Conservation (phyloP, 2,888 invertebrate genomes). For the Doris montereyensis region DNA sequence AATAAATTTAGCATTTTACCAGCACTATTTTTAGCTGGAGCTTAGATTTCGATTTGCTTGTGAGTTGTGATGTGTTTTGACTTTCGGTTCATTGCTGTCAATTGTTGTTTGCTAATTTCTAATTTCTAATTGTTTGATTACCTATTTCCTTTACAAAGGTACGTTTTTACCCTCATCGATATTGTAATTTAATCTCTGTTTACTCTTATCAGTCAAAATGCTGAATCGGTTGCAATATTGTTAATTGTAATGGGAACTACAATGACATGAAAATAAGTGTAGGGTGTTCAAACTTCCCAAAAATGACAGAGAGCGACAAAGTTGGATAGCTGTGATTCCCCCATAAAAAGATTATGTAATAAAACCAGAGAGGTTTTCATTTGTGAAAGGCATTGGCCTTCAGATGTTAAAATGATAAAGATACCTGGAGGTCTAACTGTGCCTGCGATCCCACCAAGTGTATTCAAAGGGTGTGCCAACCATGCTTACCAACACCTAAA, state of each 20-base stretch:
- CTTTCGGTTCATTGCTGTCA: background rate
- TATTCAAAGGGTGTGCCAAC: background rate
- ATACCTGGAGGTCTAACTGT: background rate
- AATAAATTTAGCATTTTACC: too few relatives aligned
- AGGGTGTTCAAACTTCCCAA: conserved; percentile 1
- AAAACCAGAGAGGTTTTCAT: background rate
- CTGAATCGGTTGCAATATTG: background rate
- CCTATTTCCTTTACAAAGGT: background rate
- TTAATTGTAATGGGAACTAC: conserved; percentile 18
- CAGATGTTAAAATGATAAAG: background rate
- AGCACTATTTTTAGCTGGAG: too few relatives aligned
- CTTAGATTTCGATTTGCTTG: background rate
- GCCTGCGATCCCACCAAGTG: background rate
- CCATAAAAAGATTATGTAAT: background rate
- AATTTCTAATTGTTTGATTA: background rate
- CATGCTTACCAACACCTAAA: conserved; percentile 16
- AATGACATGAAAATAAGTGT: conserved; percentile 6
- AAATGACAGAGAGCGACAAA: background rate
- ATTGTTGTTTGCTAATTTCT: background rate
- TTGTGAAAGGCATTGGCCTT: conserved; percentile 14
- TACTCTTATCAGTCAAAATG: background rate
- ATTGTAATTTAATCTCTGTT: background rate
- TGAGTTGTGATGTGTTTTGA: background rate
- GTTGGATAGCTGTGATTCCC: background rate
- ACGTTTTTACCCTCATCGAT: background rate